Conservation (phyloP, 2,797 vertebrate genomes). For the Pangasius djambal region DNA sequence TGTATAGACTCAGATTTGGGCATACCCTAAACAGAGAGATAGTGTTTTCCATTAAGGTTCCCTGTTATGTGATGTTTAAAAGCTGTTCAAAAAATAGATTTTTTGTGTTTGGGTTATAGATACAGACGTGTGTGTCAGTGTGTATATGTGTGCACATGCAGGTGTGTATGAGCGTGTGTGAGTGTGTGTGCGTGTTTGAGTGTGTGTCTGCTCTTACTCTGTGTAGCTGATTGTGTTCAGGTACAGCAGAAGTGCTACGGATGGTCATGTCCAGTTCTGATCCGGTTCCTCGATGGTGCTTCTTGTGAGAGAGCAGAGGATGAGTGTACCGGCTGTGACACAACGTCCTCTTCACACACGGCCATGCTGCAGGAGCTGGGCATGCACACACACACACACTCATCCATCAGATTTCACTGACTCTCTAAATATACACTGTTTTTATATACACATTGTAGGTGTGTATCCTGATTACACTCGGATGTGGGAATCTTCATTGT, state of each 20-base stretch:
- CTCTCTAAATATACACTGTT: not conserved
- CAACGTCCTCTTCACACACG: not conserved
- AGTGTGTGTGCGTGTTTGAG: not conserved
- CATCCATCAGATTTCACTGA: not conserved
- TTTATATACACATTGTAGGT: not conserved
- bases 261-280: slow-evolving; percentile 11
- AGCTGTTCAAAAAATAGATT: not conserved
- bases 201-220: slow-evolving; percentile 5
- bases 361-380: not conserved
- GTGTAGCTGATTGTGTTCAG: not conserved
- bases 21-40: not conserved
- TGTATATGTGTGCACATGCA: not conserved
- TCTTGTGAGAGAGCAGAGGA: not conserved
- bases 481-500: not conserved
- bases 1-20: not conserved
- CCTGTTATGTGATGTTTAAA: not conserved
- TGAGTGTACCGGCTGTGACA: not conserved
- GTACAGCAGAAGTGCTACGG: not conserved
- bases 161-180: not conserved
- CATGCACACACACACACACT: not conserved
- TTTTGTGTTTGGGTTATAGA: not conserved
- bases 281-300: not conserved
- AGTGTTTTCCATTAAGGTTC: not conserved
- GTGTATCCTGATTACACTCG: not conserved
- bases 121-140: not conserved